phyloP scores from a whole-genome alignment of 2,888 invertebrate genomes.

The Watsonalla binaria region DNA sequence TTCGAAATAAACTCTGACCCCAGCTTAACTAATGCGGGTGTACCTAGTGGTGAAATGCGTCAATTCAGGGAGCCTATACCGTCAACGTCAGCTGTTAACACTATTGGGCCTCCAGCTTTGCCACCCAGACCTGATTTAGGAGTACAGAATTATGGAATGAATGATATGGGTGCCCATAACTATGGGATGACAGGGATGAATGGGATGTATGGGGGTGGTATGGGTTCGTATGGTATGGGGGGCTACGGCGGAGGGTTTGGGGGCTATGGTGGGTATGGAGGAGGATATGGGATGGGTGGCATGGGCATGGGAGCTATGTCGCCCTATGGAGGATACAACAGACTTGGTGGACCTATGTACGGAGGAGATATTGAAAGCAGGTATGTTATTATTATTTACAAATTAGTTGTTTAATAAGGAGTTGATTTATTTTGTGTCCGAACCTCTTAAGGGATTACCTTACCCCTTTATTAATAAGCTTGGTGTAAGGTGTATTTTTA shows the following conservation, averaged over 20 bases:
- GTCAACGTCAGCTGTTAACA: slow-evolving; percentile 32
- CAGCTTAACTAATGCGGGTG: slow-evolving; percentile 41
- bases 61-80: slow-evolving; percentile 50
- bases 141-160: slow-evolving; percentile 45
- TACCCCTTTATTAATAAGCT: no score
- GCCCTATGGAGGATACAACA: slow-evolving; percentile 63
- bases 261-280: slow-evolving; percentile 28
- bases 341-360: slow-evolving; percentile 53
- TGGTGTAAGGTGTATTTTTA: no score
- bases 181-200: slow-evolving; percentile 27
- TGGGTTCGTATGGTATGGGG: slow-evolving; percentile 25
- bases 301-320: slow-evolving; percentile 37
- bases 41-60: slow-evolving; percentile 24
- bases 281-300: slow-evolving; percentile 33
- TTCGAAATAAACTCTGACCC: slow-evolving; percentile 46
- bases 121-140: slow-evolving; percentile 57
- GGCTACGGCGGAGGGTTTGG: slow-evolving; percentile 20
- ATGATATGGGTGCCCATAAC: slow-evolving; percentile 25
- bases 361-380: slow-evolving; percentile 82
- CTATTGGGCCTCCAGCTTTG: slow-evolving; percentile 37
- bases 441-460: no score
- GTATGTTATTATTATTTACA: slow-evolving; percentile 37
- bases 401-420: background rate
- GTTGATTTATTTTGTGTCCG: no score
- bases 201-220: slow-evolving; percentile 16